Percentiles rank a stretch among this genome's conserved stretches.
Conservation (phyloP, 2,797 vertebrate genomes). For the Gymnoscopelus braueri region DNA sequence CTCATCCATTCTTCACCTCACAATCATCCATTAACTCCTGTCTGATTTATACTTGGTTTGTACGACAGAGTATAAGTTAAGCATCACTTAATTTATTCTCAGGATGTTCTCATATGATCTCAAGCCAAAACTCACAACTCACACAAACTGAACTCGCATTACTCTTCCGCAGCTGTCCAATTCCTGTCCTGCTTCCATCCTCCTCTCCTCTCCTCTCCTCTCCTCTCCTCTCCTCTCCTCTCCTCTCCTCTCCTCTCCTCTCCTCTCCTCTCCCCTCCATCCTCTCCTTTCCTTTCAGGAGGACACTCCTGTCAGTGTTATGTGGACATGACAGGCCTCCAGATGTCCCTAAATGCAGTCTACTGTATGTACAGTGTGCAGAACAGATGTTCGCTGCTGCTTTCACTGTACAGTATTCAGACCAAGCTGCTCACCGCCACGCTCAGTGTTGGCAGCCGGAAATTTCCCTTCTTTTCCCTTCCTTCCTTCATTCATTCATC, state of each 20-base stretch:
- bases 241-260: conserved; percentile 2
- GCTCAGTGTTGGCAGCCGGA: background rate
- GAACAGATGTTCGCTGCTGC: conserved; percentile 60
- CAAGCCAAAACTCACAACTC: too few species aligned
- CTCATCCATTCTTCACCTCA: conserved; percentile 59
- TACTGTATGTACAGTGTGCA: conserved; percentile 12
- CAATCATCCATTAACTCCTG: conserved; percentile 53
- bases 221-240: conserved; percentile 14
- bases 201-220: conserved; percentile 32
- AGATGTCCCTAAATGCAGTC: conserved; percentile 52
- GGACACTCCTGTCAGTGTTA: conserved; percentile 11
- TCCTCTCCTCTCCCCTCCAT: conserved; percentile 7
- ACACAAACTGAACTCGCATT: too few species aligned
- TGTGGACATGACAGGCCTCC: conserved; percentile 17
- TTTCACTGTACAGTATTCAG: conserved; percentile 49
- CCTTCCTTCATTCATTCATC: background rate
- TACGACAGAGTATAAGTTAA: too few species aligned
- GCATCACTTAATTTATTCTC: too few species aligned
- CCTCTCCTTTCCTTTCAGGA: conserved; percentile 17
- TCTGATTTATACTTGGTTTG: too few species aligned
- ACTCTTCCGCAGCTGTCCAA: too few species aligned
- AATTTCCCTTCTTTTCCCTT: background rate
- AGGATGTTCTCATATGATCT: too few species aligned
- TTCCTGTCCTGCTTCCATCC: too few species aligned
- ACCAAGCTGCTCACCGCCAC: conserved; percentile 25